A percentile compares a stretch with the other conserved stretches of the same genome.
phyloP scores from a whole-genome alignment of 1,140 invertebrate genomes.

The Diprion similis region DNA sequence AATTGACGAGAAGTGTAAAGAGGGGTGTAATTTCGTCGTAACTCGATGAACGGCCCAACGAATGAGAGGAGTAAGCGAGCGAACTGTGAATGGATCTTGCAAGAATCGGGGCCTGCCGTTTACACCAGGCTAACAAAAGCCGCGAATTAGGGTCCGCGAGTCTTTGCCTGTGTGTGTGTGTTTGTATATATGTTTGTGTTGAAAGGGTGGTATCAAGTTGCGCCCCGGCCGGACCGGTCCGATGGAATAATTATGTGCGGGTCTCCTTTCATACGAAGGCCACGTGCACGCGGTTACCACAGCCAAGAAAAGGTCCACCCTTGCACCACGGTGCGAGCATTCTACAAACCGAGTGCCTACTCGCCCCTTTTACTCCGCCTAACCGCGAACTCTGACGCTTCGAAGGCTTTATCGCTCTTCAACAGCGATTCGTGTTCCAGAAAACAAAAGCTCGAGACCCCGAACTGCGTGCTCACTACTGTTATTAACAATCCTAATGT shows the following conservation, averaged over 20 bases:
- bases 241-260: not conserved
- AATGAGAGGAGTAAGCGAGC: too few species aligned
- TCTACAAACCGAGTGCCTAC: not conserved
- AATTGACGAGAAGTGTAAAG: not conserved
- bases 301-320: not conserved
- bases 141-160: not conserved
- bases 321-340: not conserved
- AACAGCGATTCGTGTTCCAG: too few species aligned
- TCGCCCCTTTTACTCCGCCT: not conserved
- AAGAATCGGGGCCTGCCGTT: not conserved
- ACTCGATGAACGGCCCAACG: not conserved
- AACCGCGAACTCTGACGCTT: not conserved
- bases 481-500: too few species aligned
- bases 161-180: not conserved
- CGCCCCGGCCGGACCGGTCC: not conserved
- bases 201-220: not conserved
- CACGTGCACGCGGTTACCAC: constrained; percentile 5
- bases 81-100: not conserved
- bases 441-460: too few species aligned
- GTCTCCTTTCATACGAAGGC: not conserved
- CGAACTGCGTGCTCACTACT: too few species aligned
- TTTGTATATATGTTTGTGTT: too few species aligned
- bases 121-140: not conserved
- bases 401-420: too few species aligned
- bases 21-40: not conserved